These are phyloP conservation scores for Plagodis pulveraria DNA, from an alignment of 2,888 invertebrate genomes.

Conservation along the genomic window DNA sequence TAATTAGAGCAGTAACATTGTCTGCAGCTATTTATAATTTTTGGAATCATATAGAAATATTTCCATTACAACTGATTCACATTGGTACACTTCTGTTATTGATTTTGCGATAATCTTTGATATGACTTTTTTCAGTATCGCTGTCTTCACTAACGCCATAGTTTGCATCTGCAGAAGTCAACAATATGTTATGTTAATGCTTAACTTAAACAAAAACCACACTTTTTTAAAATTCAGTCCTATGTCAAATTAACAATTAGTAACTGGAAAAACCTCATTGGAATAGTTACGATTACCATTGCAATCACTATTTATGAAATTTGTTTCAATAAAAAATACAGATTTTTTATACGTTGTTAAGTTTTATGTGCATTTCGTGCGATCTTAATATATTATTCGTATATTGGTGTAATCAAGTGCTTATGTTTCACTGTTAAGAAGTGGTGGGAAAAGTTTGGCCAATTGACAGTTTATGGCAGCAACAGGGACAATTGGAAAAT, in stretches of 20 bases:
- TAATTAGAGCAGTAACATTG: neutral
- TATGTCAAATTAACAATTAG: neutral
- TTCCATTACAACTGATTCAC: neutral
- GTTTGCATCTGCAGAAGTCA: neutral
- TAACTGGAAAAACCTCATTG: neutral
- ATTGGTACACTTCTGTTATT: neutral
- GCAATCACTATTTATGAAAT: no score
- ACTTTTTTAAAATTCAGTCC: neutral
- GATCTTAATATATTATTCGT: no score
- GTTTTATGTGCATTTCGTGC: no score
- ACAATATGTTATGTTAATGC: neutral
- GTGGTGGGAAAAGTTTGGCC: neutral
- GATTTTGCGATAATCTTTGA: neutral
- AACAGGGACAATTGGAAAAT: neutral
- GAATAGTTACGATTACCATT: no score
- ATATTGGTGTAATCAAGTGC: no score
- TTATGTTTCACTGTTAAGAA: no score
- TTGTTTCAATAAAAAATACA: no score
- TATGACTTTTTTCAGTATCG: neutral
- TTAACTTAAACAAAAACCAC: neutral
- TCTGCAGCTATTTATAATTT: no score
- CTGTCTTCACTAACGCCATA: neutral
- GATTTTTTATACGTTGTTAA: no score
- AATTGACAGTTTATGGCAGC: neutral
- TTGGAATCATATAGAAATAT: no score